Base-by-base conservation (phyloP, 2,113 vertebrate genomes). In the Campylomormyrus numenius region DNA sequence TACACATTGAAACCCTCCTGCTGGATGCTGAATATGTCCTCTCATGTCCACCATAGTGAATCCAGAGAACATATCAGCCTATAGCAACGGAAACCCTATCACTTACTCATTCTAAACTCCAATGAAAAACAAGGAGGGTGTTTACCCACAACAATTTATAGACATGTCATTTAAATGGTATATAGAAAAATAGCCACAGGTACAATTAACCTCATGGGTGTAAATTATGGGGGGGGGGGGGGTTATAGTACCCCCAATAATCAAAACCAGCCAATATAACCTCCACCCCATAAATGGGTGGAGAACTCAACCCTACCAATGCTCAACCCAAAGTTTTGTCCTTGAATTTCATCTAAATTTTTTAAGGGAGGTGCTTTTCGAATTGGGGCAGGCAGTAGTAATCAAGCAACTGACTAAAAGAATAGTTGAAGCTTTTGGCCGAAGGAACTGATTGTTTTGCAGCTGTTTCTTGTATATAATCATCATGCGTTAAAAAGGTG, bases 11-110 rank as follows among this genome's bases (percentile, higher is more conserved):
- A 70, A 46, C 46, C 15, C 39, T 80, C 83, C 10, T 31, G 27
- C 45, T 4, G 39, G 48, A 90, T 90, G 85, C 88, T n/a, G 62
- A 89, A 77, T 58, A 27, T 48, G 62, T 66, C 45, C 52, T 88
- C n/a, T 46, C 45, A 84, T 52, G 87, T 50, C 53, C 77, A 84
- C 88, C 88, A n/a, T 52, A 88, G 89, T 50, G 89, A 19, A 89
- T 39, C 31, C 10, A 83, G 62, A 48, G 45, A 66, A 35, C 31
- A 77, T 5, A 35, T 10, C 45, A 48, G 46, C 88, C 21, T 31
- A 80, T 83, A 24, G 24, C 70, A 24, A 8, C 2, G 5, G 6
- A 56, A 66, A 24, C 9, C 5, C 13, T 45, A 11, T 74, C 45
- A 50, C 7, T 7, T 74, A 6, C 66, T 50, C 62, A 50, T 53